These are phyloP conservation scores for Coreoperca whiteheadi DNA, from an alignment of 2,113 vertebrate genomes.

Conservation along the genomic window DNA sequence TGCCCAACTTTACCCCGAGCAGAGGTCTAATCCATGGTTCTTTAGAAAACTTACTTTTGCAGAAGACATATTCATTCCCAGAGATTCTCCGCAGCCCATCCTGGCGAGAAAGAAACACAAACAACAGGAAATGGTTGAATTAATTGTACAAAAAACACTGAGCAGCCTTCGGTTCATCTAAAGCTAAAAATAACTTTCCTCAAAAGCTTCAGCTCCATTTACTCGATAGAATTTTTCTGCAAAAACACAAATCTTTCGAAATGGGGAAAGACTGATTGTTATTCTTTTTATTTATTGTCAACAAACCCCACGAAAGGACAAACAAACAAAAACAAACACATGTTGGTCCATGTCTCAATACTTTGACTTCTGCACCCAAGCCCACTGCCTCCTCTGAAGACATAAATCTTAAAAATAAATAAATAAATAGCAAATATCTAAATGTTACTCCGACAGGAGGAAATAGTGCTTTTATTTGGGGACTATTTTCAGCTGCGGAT, in stretches of 20 bases:
- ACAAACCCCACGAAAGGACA: background rate
- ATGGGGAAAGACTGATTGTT: background rate
- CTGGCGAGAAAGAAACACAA: constrained; percentile 77
- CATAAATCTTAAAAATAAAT: too few relatives aligned
- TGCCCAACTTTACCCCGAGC: too few relatives aligned
- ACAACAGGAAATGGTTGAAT: background rate
- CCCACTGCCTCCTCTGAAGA: background rate
- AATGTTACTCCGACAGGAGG: background rate
- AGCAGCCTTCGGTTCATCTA: background rate
- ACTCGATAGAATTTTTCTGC: background rate
- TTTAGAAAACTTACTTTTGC: constrained; percentile 90
- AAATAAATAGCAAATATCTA: too few relatives aligned
- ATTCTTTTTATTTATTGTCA: background rate
- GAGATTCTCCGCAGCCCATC: constrained; percentile 92
- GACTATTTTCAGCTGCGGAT: background rate
- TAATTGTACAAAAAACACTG: background rate
- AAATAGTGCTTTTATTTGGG: background rate
- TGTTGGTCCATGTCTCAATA: background rate
- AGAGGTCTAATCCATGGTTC: background rate
- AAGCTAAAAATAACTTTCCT: background rate
- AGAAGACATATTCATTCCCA: constrained; percentile 93
- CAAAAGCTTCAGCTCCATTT: background rate
- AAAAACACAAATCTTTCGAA: background rate
- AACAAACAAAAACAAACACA: too few relatives aligned
- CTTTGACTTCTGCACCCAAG: too few relatives aligned